Conservation (phyloP, 2,113 vertebrate genomes). For the Butorides virescens region DNA sequence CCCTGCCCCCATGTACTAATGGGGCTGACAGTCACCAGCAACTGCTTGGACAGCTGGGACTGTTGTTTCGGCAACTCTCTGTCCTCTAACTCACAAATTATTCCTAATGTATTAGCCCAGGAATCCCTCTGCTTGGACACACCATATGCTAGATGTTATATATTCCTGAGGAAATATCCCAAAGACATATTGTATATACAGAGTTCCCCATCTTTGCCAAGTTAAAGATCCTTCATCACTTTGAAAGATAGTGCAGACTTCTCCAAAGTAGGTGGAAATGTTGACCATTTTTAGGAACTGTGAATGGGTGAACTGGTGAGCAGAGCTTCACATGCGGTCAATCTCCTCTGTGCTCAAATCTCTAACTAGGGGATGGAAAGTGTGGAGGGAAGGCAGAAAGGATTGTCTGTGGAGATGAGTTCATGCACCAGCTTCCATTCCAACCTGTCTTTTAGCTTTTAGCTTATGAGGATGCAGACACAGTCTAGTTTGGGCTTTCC, state of each 20-base stretch:
- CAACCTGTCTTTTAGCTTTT: background rate
- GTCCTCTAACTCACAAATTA: background rate
- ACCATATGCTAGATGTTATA: background rate
- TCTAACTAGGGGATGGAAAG: background rate
- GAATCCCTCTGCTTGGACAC: background rate
- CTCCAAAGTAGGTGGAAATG: background rate
- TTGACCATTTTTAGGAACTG: background rate
- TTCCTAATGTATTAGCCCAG: background rate
- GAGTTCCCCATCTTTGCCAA: background rate
- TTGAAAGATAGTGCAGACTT: background rate
- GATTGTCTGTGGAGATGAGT: background rate
- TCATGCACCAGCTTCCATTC: background rate
- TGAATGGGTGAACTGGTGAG: background rate
- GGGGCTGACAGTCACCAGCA: background rate
- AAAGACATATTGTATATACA: background rate
- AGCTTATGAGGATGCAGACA: background rate
- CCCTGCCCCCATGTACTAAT: accelerated
- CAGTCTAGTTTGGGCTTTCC: background rate
- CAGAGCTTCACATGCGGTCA: background rate
- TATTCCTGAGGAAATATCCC: background rate
- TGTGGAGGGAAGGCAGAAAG: background rate
- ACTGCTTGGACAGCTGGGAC: background rate
- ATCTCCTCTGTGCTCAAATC: background rate
- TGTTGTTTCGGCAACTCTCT: background rate
- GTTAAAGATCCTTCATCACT: background rate